Evolutionary conservation across 1,140 invertebrate genomes (phyloP), one percentile per base, ranked within the genome.

Genomic region (Drosophila parabipectinata): DNA sequence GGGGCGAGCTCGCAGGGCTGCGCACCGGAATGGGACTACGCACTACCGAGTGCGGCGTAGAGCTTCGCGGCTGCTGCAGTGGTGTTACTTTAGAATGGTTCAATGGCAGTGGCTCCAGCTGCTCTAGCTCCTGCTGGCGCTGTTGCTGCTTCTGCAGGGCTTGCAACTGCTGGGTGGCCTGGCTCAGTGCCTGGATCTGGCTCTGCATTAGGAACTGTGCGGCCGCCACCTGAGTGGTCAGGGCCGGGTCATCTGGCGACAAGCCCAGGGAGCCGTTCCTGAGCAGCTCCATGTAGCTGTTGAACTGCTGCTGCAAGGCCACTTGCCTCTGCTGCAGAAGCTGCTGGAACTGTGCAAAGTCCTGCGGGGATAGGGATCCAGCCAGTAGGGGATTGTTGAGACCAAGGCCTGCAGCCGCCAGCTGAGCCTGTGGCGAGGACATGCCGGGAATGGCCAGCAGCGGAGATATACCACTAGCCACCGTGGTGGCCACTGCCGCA

Each of bases 101-200:
- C 68, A 69, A 34, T n/a, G 84, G 93, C 14, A 80, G 91, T 3
- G 72, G 72, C 58, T 69, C 63, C 79, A 69, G 14, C 15, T 52
- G 51, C 30, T 53, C 18, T 1, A 83, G 94, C 92, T 61, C 93
- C 91, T 82, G 93, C 69, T 93, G 92, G 76, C 92, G 92, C 72
- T 93, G 93, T 58, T 96, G 96, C 68, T 95, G 95, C 90, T 97
- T 96, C 73, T 97, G 95, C 53, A 96, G 92, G 48, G 96, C 95
- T 76, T 96, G 95, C 59, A 97, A 92, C 80, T 96, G 96, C 91
- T 97, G 96, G 1, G 96, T 96, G 50, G 96, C 96, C 91, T 97
- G 96, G 6, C 95, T 95, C 51, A 97, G 94, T 3, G 95, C 95
- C 82, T 97, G 96, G 15, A 96, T 94, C 93, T 95, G 91, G 30